Evolutionary conservation across 2,797 vertebrate species (phyloP).

Genomic region (Sebastes cheni): DNA sequence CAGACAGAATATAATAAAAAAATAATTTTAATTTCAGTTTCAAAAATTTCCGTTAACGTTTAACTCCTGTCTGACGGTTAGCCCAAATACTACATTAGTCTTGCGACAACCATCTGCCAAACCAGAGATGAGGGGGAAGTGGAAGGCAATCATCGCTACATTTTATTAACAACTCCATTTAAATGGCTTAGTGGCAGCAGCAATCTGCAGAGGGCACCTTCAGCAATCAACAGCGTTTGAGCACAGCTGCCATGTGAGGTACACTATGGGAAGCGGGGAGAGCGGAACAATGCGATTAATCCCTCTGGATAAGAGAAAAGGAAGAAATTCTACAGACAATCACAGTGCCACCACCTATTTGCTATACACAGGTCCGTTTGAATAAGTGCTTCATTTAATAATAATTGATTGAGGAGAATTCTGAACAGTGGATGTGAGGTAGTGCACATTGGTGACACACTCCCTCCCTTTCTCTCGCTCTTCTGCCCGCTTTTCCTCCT

Average conservation of each 20-base stretch:
- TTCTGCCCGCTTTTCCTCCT: slow-evolving; percentile 50
- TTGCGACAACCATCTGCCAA: slow-evolving; percentile 58
- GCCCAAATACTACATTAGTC: slow-evolving; percentile 45
- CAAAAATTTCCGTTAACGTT: slow-evolving; percentile 5
- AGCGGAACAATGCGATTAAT: slow-evolving; percentile 71
- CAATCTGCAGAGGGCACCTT: slow-evolving; percentile 81
- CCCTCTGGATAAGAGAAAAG: slow-evolving; percentile 67
- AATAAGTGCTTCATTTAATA: slow-evolving; percentile 78
- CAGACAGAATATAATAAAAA: neutral
- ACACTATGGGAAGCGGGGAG: slow-evolving; percentile 54
- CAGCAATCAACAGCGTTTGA: slow-evolving; percentile 74
- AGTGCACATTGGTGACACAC: slow-evolving; percentile 40
- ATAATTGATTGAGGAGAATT: slow-evolving; percentile 72
- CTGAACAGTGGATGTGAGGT: slow-evolving; percentile 42
- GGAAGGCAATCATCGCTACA: slow-evolving; percentile 73
- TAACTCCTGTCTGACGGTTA: slow-evolving; percentile 21
- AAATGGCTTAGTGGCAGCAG: slow-evolving; percentile 70
- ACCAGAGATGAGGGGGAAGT: slow-evolving; percentile 46
- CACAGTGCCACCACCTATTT: slow-evolving; percentile 58
- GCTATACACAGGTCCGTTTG: slow-evolving; percentile 71
- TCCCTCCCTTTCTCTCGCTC: slow-evolving; percentile 40
- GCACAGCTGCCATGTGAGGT: slow-evolving; percentile 71
- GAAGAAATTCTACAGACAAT: slow-evolving; percentile 66
- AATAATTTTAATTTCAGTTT: neutral
- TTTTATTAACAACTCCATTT: slow-evolving; percentile 79